Base-by-base conservation (phyloP, 2,113 vertebrate genomes). In the Mystacornis crossleyi region DNA sequence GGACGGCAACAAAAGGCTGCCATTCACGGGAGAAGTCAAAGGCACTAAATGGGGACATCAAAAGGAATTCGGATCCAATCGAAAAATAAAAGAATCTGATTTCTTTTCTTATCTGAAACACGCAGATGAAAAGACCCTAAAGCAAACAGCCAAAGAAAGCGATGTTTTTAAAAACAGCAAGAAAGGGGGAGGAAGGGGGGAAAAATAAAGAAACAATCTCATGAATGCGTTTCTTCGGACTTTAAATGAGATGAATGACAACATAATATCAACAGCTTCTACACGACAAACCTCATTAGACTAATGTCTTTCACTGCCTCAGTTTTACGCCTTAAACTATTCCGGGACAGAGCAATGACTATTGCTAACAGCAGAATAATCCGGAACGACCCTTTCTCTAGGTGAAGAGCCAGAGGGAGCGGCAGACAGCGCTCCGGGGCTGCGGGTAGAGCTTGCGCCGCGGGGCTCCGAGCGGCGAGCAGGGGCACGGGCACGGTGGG, bases 81-180 rank as follows among this genome's bases (percentile, higher is more conserved):
- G 98, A 97, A 61, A 97, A 98, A 98, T 97, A 98, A 98, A 98
- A 98, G 97, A 97, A 98, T 98, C 98, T 98, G 96, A 97, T 97
- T 99, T 98, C 98, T 97, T 98, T 97, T 97, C 98, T 98, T 93
- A 95, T 95, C 98, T 95, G 96, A 97, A 97, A 97, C 97, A 98
- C 70, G 67, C 96, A 74, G 96, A 98, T 97, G 98, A 97, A 98
- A 98, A 98, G 91, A 96, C 95, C 93, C 95, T 96, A 98, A 98
- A 99, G 98, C 98, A 99, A 99, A 99, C 97, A 99, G 98, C 97
- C 95, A 86, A 98, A 98, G 98, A 98, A 98, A 98, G 97, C 93
- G 47, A 95, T 96, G 95, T 93, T 97, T 97, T 94, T 86, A 92
- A 95, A 96, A 95, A 96, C 86, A 91, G 90, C 82, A 77, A 95